Percentiles rank a stretch among this genome's conserved stretches.
These are phyloP conservation scores for Aurelia aurita complex sp. Pacific DNA, from an alignment of 30 jellyfish, hydroid and myxozoan species.

Conservation along the genomic window DNA sequence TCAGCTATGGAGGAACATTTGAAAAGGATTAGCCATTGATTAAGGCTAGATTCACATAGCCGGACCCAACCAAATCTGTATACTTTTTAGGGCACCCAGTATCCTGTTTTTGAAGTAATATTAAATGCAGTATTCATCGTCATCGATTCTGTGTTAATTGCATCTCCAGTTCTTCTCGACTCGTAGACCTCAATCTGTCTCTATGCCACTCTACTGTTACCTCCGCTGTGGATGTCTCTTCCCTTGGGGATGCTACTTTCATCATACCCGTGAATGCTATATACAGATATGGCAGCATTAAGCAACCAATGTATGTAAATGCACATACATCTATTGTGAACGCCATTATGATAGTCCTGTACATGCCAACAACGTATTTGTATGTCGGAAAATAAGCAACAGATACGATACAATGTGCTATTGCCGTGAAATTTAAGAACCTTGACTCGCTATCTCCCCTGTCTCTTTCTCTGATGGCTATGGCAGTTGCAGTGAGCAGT, in stretches of 20 bases:
- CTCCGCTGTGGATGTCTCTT: constrained; percentile 4
- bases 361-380: constrained; percentile 63
- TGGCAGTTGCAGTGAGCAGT: constrained; percentile 42
- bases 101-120: too few relatives aligned
- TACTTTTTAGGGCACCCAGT: too few relatives aligned
- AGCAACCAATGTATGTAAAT: constrained; percentile 67
- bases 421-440: constrained; percentile 59
- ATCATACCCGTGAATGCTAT: constrained; percentile 10
- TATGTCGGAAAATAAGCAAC: constrained; percentile 72
- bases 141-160: too few relatives aligned
- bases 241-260: constrained; percentile 45
- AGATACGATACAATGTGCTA: constrained; percentile 74
- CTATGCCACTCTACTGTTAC: too few relatives aligned
- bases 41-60: too few relatives aligned
- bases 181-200: too few relatives aligned
- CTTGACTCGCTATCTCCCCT: constrained; percentile 34
- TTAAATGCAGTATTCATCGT: too few relatives aligned
- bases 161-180: too few relatives aligned
- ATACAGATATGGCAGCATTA: constrained; percentile 67
- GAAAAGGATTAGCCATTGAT: too few relatives aligned
- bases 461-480: constrained; percentile 51
- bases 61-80: too few relatives aligned
- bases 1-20: too few relatives aligned
- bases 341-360: constrained; percentile 69
- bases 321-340: constrained; percentile 76